Evolutionary conservation across 2,113 vertebrate species (phyloP).

Genomic region (Calypte anna): DNA sequence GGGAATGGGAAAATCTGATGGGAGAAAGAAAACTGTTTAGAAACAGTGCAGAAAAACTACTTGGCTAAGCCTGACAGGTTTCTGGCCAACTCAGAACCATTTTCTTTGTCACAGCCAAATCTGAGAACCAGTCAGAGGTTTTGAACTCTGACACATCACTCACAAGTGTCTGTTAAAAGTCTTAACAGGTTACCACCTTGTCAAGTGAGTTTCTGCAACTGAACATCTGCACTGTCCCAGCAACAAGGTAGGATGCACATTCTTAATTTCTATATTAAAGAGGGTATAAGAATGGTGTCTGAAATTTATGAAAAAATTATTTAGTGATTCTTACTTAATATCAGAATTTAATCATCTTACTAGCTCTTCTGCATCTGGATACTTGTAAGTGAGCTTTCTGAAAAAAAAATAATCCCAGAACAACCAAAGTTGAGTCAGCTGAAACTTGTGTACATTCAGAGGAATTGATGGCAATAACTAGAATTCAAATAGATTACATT

Average conservation of each 20-base stretch:
- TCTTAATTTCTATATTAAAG: neutral
- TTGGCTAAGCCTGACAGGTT: neutral
- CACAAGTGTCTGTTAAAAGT: neutral
- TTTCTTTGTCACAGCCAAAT: neutral
- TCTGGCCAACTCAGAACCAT: neutral
- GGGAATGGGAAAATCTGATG: neutral
- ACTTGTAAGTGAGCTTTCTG: neutral
- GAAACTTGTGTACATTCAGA: neutral
- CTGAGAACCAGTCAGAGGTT: neutral
- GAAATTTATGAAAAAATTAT: neutral
- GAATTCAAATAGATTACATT: neutral
- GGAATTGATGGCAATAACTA: neutral
- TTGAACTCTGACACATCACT: neutral
- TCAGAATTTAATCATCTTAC: neutral
- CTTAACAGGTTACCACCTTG: neutral
- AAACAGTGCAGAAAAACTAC: neutral
- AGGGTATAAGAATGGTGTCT: neutral
- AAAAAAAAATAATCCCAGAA: neutral
- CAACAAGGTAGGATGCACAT: neutral
- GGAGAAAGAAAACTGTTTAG: neutral
- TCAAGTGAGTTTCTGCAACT: neutral
- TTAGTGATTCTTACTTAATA: neutral
- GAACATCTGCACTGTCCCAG: neutral
- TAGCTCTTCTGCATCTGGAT: neutral
- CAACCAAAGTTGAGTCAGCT: neutral